Percentiles rank a stretch among this genome's conserved stretches.
Evolutionary conservation across 2,888 invertebrate species (phyloP).

Genomic region (Drosophila phalerata): DNA sequence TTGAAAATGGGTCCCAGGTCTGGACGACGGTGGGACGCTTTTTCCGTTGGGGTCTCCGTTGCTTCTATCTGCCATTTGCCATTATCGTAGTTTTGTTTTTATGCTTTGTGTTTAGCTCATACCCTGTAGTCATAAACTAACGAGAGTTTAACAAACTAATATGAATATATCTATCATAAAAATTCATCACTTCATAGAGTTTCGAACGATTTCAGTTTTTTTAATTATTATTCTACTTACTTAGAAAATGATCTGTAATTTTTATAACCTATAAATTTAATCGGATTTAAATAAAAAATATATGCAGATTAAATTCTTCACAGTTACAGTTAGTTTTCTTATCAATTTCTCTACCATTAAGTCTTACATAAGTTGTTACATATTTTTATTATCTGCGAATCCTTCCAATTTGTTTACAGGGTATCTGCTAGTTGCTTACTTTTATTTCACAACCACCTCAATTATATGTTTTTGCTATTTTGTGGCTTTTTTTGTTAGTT

Average conservation of each 20-base stretch:
- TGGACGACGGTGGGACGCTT: slow-evolving; percentile 18
- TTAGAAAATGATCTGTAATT: background rate
- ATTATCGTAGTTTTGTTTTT: slow-evolving; percentile 65
- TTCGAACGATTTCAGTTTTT: background rate
- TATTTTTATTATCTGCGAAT: background rate
- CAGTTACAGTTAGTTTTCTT: background rate
- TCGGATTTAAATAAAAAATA: too few relatives aligned
- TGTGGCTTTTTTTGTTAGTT: slow-evolving; percentile 52
- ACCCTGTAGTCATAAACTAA: slow-evolving; percentile 6
- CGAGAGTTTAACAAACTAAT: background rate
- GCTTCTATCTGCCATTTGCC: slow-evolving; percentile 58
- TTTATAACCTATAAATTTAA: background rate
- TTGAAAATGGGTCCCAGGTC: slow-evolving; percentile 44
- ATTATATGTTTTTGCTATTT: slow-evolving; percentile 34
- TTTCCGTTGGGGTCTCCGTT: slow-evolving; percentile 7
- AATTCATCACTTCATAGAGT: background rate
- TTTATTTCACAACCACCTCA: background rate
- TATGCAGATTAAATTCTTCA: background rate
- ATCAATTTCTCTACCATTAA: background rate
- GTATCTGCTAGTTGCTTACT: background rate
- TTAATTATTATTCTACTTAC: background rate
- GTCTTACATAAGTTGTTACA: too few relatives aligned
- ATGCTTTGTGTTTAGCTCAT: slow-evolving; percentile 26
- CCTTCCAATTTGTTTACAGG: background rate
- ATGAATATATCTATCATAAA: background rate